Evolutionary conservation across 2,113 vertebrate species (phyloP).

Genomic region (Prietella phreatophila): DNA sequence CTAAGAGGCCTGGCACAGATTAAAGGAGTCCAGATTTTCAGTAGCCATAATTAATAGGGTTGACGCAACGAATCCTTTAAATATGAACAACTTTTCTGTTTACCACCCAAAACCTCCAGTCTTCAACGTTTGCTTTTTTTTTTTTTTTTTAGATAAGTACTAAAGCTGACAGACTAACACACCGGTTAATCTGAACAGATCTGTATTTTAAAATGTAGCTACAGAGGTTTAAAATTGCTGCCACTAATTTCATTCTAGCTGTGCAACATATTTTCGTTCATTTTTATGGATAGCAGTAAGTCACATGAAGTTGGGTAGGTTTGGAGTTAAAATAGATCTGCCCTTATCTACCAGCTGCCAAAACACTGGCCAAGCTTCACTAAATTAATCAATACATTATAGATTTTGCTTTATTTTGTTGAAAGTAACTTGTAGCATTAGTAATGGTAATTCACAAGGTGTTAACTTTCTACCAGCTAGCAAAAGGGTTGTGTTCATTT

Average conservation of each 20-base stretch:
- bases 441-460: background rate
- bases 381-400: background rate
- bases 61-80: background rate
- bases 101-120: background rate
- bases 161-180: background rate
- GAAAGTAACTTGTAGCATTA: background rate
- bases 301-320: background rate
- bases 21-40: background rate
- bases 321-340: too few relatives aligned
- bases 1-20: slow-evolving; percentile 2
- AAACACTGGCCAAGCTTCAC: background rate
- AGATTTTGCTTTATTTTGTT: background rate
- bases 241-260: background rate
- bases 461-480: too few relatives aligned
- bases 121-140: background rate
- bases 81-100: background rate
- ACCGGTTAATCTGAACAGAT: background rate
- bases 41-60: background rate
- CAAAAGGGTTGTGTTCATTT: background rate
- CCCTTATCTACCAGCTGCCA: background rate
- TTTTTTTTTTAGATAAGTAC: background rate
- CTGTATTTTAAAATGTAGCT: background rate
- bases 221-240: background rate
- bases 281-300: background rate
- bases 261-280: background rate